Evolutionary conservation across 2,797 vertebrate species (phyloP).

Genomic region (Micropoecilia bifurca): DNA sequence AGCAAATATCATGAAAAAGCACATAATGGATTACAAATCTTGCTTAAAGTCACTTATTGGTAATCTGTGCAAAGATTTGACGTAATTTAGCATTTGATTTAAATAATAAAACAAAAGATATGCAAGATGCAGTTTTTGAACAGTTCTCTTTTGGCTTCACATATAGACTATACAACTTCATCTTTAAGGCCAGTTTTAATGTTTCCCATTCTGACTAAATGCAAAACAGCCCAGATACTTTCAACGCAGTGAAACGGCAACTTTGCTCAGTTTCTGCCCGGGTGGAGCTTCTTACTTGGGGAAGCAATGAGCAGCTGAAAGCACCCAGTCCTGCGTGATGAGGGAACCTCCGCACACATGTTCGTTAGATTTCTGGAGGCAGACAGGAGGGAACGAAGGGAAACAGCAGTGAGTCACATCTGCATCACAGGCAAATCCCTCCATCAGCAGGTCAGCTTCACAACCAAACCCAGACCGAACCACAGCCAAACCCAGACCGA

Average conservation of each 20-base stretch:
- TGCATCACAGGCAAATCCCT: conserved; percentile 41
- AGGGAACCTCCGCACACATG: conserved; percentile 83
- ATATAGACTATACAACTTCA: neutral
- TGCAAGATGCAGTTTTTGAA: too few relatives aligned
- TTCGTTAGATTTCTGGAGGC: conserved; percentile 11
- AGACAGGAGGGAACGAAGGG: conserved; percentile 10
- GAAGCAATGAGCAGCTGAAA: conserved; percentile 85
- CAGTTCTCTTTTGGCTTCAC: neutral
- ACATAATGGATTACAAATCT: neutral
- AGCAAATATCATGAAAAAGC: neutral
- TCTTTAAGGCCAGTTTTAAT: neutral
- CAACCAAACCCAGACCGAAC: conserved; percentile 15
- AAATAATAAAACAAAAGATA: too few relatives aligned
- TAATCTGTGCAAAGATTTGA: neutral
- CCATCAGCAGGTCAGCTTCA: conserved; percentile 42
- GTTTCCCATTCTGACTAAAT: neutral
- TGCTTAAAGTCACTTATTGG: neutral
- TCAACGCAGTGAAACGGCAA: neutral
- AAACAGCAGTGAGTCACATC: conserved; percentile 43
- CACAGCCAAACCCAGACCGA: neutral
- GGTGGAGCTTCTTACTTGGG: conserved; percentile 68
- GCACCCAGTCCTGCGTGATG: conserved; percentile 75
- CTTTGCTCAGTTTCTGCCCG: neutral
- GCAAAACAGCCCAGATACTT: neutral
- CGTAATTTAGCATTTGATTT: too few relatives aligned